These are phyloP conservation scores for Gymnocheta viridis DNA, from an alignment of 2,888 invertebrate genomes.

Conservation along the genomic window DNA sequence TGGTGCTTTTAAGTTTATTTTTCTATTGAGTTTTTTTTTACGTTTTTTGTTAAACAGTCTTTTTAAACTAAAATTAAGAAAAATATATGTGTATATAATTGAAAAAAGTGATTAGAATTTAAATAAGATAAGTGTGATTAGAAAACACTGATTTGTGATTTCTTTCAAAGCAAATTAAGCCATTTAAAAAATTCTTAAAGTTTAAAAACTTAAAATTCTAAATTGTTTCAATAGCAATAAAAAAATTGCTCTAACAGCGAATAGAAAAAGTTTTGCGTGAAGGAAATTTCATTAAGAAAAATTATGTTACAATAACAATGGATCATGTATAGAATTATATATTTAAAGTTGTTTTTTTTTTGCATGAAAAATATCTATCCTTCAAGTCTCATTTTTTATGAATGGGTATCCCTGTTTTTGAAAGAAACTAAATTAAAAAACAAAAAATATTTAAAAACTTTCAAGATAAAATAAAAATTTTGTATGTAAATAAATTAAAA, in stretches of 20 bases:
- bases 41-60: constrained; percentile 34
- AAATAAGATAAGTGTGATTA: background rate
- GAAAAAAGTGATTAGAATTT: background rate
- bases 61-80: constrained; percentile 49
- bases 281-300: too few species aligned
- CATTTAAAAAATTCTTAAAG: constrained; percentile 11
- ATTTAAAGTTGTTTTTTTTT: background rate
- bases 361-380: background rate
- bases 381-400: background rate
- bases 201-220: background rate
- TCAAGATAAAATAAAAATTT: background rate
- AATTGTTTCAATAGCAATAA: background rate
- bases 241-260: background rate
- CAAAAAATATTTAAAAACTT: background rate
- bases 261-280: too few species aligned
- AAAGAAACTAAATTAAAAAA: background rate
- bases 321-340: too few species aligned
- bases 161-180: constrained; percentile 37
- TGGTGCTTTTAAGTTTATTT: constrained; percentile 22
- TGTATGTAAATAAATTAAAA: background rate
- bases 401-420: background rate
- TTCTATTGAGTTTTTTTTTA: constrained; percentile 20
- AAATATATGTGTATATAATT: background rate
- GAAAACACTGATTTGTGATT: background rate
- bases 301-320: too few species aligned